A percentile compares a stretch with the other conserved stretches of the same genome.
Evolutionary conservation across 1,140 invertebrate species (phyloP).

Genomic region (Helicoverpa zea): DNA sequence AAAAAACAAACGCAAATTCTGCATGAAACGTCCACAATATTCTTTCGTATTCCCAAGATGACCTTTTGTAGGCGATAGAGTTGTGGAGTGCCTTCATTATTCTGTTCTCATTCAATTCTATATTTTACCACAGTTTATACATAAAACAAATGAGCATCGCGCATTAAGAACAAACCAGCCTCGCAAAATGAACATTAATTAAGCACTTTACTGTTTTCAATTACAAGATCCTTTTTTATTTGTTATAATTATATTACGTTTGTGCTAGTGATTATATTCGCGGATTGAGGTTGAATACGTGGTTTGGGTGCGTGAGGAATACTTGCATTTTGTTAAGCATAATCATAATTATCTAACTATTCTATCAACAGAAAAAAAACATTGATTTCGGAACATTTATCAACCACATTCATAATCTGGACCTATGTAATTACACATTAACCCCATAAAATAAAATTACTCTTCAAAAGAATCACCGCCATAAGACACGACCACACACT

Average conservation of each 20-base stretch:
- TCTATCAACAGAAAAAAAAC: no score
- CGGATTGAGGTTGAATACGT: neutral
- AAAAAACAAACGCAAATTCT: neutral
- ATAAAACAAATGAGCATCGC: constrained; percentile 61
- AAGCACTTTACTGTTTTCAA: constrained; percentile 38
- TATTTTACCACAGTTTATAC: constrained; percentile 73
- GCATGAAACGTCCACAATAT: constrained; percentile 57
- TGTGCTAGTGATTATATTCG: neutral
- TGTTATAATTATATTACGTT: neutral
- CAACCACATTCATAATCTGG: no score
- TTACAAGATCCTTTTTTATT: constrained; percentile 26
- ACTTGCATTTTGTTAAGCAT: neutral
- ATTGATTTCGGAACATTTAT: no score
- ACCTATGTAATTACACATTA: no score
- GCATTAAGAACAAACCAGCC: constrained; percentile 17
- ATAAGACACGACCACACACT: neutral
- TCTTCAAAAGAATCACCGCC: neutral
- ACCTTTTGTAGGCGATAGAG: constrained; percentile 77
- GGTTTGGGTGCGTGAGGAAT: neutral
- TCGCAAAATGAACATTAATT: constrained; percentile 43
- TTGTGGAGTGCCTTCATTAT: constrained; percentile 76
- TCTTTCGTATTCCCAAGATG: constrained; percentile 67
- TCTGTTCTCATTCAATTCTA: constrained; percentile 73
- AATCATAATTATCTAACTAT: neutral
- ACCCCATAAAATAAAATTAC: neutral